Base-by-base conservation (phyloP, 2,888 invertebrate species). In the Cheilosia grossa region DNA sequence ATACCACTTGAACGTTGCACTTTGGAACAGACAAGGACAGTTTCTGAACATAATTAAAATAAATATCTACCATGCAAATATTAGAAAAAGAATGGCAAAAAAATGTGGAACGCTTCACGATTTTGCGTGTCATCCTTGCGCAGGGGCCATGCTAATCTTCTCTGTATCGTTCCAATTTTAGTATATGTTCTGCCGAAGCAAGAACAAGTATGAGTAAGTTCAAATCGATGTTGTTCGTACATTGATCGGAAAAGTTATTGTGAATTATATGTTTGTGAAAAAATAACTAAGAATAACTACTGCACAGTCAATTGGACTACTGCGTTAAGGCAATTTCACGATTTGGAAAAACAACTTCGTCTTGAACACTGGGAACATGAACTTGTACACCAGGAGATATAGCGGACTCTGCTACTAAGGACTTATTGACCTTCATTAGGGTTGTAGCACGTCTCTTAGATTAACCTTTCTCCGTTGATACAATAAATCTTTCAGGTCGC, bases 81-180 rank as follows among this genome's bases (percentile, higher is more conserved):
- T 27, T 27, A 27, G n/a, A 37, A 19, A 33, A 47, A 61, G 33
- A 24, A 17, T 1, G 2, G 7, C n/a, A 90, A 90, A 91, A 91
- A 91, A 91, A 90, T 91, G 90, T 90, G 90, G 90, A 91, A 95
- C 95, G 95, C 95, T 96, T 96, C 95, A 96, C 96, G 96, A 96
- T 96, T 96, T 96, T 96, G 96, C 96, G 96, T 96, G 96, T 96
- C 96, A 96, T 96, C 95, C 96, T 96, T 96, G 96, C 95, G 95
- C 95, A 96, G 96, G 95, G 95, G 95, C 95, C 95, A 96, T 96
- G 96, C 96, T 96, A 96, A 96, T 96, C 96, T 96, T 96, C 96
- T 96, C 96, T 96, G 96, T 96, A 96, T 96, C 95, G 95, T 96
- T 96, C 95, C 95, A 96, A 96, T 96, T 96, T 96, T 96, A 95